Base-by-base conservation (phyloP, 2,888 invertebrate species). In the Machimus rusticus region DNA sequence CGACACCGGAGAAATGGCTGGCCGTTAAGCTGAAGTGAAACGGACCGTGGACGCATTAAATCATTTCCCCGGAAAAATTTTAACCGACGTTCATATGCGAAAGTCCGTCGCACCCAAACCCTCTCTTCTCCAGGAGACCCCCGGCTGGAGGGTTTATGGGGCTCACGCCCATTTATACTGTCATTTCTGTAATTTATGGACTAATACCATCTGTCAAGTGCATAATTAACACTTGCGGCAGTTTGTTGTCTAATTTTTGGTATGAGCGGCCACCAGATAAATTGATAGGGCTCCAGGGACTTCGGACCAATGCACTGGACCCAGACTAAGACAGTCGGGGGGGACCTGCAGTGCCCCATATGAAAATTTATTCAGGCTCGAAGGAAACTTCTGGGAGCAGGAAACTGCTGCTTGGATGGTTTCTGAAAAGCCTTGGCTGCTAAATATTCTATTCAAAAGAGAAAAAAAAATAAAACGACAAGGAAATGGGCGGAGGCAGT, bases 171-270 rank as follows among this genome's bases (percentile, higher is more conserved):
- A 88, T 87, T 86, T 79, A 86, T 78, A 57, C 43, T 88, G 88
- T 88, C 88, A 88, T 88, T 84, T 86, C 37, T 19, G 57, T 74
- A 79, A 88, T 87, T 79, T 87, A 88, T 88, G 87, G 82, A 82
- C 87, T 87, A 88, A 88, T 88, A 86, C 87, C 88, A 88, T 88
- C 88, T 88, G 88, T 88, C 88, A 88, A 87, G 85, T 84, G 84
- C 82, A 76, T 88, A 88, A 88, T 88, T 88, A 88, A 88, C 88
- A 88, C 88, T 88, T 88, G 88, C 86, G 88, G 88, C 88, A 87
- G 55, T 88, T 88, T 88, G 51, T 84, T 88, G 86, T 81, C 77
- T 79, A 81, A 79, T 84, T 84, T 84, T 84, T 84, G 66, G 84
- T 81, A 51, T 81, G 66, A 66, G 55, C 28, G 81, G 12, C 31